Percentiles rank a stretch among this genome's conserved stretches.
phyloP scores from a whole-genome alignment of 2,113 vertebrate species.

The Pandion haliaetus region DNA sequence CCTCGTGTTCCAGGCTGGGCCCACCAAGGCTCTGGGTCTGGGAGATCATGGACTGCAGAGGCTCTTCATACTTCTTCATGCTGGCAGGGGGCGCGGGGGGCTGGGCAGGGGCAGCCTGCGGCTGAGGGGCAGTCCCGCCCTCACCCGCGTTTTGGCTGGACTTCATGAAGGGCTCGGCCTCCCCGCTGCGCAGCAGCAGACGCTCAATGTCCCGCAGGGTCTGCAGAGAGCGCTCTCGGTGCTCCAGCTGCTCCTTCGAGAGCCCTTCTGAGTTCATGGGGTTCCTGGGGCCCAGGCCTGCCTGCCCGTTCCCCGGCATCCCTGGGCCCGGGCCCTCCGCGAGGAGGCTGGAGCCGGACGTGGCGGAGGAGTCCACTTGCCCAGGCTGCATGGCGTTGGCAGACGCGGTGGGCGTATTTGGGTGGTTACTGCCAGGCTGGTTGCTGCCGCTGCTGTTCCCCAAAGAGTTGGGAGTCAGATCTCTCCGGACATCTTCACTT shows the following conservation, averaged over 20 bases:
- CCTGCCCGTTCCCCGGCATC: slow-evolving; percentile 43
- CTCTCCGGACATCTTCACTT: slow-evolving; percentile 69
- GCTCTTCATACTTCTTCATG: slow-evolving; percentile 93
- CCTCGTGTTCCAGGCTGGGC: slow-evolving; percentile 79
- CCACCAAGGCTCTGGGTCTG: slow-evolving; percentile 90
- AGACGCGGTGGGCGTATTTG: slow-evolving; percentile 64
- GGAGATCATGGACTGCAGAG: slow-evolving; percentile 93
- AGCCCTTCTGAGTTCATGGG: slow-evolving; percentile 80
- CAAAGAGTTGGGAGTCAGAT: slow-evolving; percentile 77
- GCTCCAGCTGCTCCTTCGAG: slow-evolving; percentile 96
- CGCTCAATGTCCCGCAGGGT: slow-evolving; percentile 94
- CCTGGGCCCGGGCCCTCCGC: slow-evolving; percentile 64
- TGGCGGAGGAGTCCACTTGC: slow-evolving; percentile 38
- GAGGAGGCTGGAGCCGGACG: slow-evolving; percentile 25
- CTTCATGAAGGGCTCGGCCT: slow-evolving; percentile 75
- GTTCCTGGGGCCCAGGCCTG: slow-evolving; percentile 64
- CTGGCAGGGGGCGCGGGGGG: slow-evolving; percentile 23
- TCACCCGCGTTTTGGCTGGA: slow-evolving; percentile 55
- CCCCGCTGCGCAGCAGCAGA: slow-evolving; percentile 84
- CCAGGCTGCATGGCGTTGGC: slow-evolving; percentile 63
- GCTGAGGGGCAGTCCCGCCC: slow-evolving; percentile 34
- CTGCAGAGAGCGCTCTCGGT: slow-evolving; percentile 93
- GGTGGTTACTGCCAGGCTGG: slow-evolving; percentile 72
- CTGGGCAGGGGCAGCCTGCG: slow-evolving; percentile 26
- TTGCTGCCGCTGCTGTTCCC: slow-evolving; percentile 69